Conservation (phyloP, 30 jellyfish, hydroid and myxozoan genomes). For the Aurelia aurita complex sp. Pacific region DNA sequence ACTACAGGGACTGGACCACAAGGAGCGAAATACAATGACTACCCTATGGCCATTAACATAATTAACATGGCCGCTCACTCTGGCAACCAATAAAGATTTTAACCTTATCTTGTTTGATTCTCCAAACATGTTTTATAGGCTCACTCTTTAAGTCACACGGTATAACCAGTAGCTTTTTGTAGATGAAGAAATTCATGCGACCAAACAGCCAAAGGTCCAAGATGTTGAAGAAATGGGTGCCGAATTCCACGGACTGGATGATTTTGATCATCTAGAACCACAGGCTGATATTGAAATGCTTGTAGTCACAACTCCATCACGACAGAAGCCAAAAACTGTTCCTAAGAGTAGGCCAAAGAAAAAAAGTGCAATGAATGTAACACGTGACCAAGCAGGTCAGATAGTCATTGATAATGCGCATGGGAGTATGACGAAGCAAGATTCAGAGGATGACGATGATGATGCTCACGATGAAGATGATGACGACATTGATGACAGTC, state of each 20-base stretch:
- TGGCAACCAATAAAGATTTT: too few species aligned
- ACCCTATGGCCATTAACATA: too few species aligned
- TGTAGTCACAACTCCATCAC: constrained; percentile 21
- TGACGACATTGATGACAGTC: constrained; percentile 96
- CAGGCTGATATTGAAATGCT: constrained; percentile 35
- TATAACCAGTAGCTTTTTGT: too few species aligned
- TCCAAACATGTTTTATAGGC: too few species aligned
- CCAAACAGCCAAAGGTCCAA: constrained; percentile 42
- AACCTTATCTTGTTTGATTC: too few species aligned
- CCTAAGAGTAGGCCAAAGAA: constrained; percentile 9
- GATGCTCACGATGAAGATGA: constrained; percentile 93
- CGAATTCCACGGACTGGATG: constrained; percentile 19
- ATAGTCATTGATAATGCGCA: constrained; percentile 9
- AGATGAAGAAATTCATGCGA: neutral
- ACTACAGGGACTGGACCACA: too few species aligned
- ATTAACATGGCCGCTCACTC: too few species aligned
- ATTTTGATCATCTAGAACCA: constrained; percentile 14
- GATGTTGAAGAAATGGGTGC: constrained; percentile 60
- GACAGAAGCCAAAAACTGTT: constrained; percentile 10
- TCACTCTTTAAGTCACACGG: too few species aligned
- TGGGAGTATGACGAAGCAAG: constrained; percentile 5
- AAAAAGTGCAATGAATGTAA: neutral
- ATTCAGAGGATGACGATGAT: constrained; percentile 88
- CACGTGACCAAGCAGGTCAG: constrained; percentile 25
- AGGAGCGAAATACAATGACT: too few species aligned